These are phyloP conservation scores for Eristalinus sepulchralis DNA, from an alignment of 2,888 invertebrate species.

Conservation along the genomic window DNA sequence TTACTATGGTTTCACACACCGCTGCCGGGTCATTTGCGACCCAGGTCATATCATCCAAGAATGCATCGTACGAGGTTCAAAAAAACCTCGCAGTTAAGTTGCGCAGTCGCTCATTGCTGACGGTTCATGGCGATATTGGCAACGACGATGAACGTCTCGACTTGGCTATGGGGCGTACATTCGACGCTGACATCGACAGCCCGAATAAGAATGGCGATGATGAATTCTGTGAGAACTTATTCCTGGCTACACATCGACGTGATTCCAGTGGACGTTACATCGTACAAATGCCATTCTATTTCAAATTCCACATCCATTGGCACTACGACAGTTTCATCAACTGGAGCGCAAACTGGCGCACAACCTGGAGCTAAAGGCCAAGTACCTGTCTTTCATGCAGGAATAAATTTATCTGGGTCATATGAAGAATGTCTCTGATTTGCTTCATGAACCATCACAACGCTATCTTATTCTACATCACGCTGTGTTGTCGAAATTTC, in stretches of 20 bases:
- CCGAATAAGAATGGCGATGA: no score
- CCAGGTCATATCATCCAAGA: not conserved
- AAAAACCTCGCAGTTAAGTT: no score
- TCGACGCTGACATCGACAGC: no score
- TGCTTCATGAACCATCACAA: not conserved
- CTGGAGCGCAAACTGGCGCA: not conserved
- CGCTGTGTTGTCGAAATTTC: conserved; percentile 9
- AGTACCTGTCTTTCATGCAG: not conserved
- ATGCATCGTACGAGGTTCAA: no score
- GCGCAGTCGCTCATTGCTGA: no score
- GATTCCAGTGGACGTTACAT: no score
- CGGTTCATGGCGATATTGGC: no score
- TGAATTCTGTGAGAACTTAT: not conserved
- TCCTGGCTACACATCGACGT: no score
- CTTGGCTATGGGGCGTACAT: no score
- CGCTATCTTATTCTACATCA: conserved; percentile 13
- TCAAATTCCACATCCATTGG: not conserved
- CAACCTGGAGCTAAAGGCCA: not conserved
- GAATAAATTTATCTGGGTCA: not conserved
- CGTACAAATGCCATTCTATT: not conserved
- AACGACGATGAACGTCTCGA: no score
- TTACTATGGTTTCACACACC: not conserved
- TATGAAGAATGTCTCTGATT: not conserved
- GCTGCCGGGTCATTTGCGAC: conserved; percentile 6
- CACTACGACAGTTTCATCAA: not conserved